Evolutionary conservation across 2,797 vertebrate species (phyloP), one percentile per base, ranked within the genome.

Genomic region (Periophthalmus magnuspinnatus): DNA sequence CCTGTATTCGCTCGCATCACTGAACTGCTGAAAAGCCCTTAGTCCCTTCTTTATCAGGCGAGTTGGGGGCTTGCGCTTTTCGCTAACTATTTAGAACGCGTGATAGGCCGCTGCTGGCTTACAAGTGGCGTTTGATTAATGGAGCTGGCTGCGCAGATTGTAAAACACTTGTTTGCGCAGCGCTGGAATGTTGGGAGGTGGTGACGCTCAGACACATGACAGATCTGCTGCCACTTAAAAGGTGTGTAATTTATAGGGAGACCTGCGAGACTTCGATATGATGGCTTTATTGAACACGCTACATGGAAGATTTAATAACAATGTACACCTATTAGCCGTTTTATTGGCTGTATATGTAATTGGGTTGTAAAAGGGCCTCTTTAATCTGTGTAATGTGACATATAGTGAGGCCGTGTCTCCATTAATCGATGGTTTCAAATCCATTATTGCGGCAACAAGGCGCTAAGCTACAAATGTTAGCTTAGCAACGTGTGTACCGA

Each of bases 111-210:
- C 77, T 69, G 86, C 80, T 57, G 59, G 68, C 76, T 81, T 58
- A 83, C 83, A 86, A 90, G 83, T 82, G 81, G 77, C 67, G 47
- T 89, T 83, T 88, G 86, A 88, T 89, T 86, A 90, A 89, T 87
- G 80, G 76, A 79, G 79, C 84, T 78, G 5, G 75, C 81, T 76
- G 77, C 69, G 76, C 75, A 78, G 82, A 70, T 82, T 81, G 78
- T 85, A 74, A 88, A 89, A 86, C 86, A 89, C 84, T 91, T 91
- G 87, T 89, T 90, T 83, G 81, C 60, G 10, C 48, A 78, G 68
- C 69, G 59, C 58, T 24, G 78, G 79, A 73, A 81, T 77, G 82
- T 74, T 76, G 77, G 72, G 50, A 80, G 71, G 83, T 69, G 58
- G 58, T n/a, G 17, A 72, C 63, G 66, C 63, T 38, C 36, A 57